Evolutionary conservation across 2,797 vertebrate species (phyloP), one percentile per base, ranked within the genome.

Genomic region (Mallotus villosus): DNA sequence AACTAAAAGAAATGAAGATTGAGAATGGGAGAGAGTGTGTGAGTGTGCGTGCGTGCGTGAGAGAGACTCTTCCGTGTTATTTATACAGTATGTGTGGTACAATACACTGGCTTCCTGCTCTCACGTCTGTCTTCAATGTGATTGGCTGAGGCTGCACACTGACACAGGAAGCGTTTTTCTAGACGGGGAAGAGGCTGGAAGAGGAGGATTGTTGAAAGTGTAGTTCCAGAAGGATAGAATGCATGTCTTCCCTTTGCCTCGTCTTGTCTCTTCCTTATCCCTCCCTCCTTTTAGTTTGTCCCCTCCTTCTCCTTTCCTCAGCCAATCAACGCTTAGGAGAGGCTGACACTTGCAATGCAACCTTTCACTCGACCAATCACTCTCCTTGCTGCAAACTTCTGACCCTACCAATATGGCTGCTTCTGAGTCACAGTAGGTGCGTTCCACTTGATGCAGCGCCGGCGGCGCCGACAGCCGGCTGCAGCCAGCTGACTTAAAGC

Each of bases 11-110:
- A 66, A 22, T 53, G 53, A 73, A 46, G 67, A 74, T 68, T 9
- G 71, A 80, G 76, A 65, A 66, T 71, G 76, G 73, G 69, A 81
- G 76, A 41, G n/a, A 17, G 17, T 49, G 78, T 82, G 85, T 71
- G 76, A 76, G 77, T 77, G 77, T 82, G 78, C 53, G 75, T 16
- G 86, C 37, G 76, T 51, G 76, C n/a, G 16, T 25, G 75, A 0
- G 85, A 66, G 83, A 73, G 3, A 27, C 4, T 17, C 27, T 24
- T n/a, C 71, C 83, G 78, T 95, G 93, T 94, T 95, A 96, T 95
- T 96, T 95, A 94, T 95, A 92, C 94, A 93, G 92, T 94, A 92
- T 91, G 92, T 94, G 91, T 95, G 94, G 93, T 95, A 95, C 93
- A 95, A 89, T 93, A 93, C 93, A 94, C 94, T 95, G 93, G 91